Percentiles rank a stretch among this genome's conserved stretches.
phyloP scores from a whole-genome alignment of 2,113 vertebrate genomes.

The Speoplatyrhinus poulsoni region DNA sequence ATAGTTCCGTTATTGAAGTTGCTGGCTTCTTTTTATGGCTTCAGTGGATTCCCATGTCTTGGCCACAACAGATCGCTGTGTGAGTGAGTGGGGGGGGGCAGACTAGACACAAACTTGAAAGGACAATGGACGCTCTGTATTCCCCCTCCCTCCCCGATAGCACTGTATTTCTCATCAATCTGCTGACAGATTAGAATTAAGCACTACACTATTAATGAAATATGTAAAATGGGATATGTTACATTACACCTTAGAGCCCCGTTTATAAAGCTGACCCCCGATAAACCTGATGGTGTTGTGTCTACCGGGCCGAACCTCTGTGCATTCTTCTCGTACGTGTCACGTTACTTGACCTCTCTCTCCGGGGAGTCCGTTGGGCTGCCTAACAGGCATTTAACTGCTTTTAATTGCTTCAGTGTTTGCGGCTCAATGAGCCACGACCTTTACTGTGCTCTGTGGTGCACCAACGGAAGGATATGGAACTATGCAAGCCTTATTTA shows the following conservation, averaged over 20 bases:
- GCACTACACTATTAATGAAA: neutral
- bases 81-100: slow-evolving; percentile 37
- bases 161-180: neutral
- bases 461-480: slow-evolving; percentile 30
- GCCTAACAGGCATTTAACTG: slow-evolving; percentile 52
- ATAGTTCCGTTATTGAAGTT: slow-evolving; percentile 62
- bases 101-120: slow-evolving; percentile 26
- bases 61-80: slow-evolving; percentile 40
- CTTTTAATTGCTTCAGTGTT: slow-evolving; percentile 50
- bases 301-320: slow-evolving; percentile 13
- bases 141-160: neutral
- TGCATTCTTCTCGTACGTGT: slow-evolving; percentile 31
- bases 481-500: slow-evolving; percentile 25
- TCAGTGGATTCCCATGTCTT: slow-evolving; percentile 32
- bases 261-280: neutral
- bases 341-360: slow-evolving; percentile 36
- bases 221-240: no score
- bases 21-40: slow-evolving; percentile 45
- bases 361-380: slow-evolving; percentile 25
- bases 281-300: slow-evolving; percentile 24
- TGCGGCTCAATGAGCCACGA: slow-evolving; percentile 46
- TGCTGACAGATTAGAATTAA: neutral
- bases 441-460: slow-evolving; percentile 11
- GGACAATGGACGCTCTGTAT: slow-evolving; percentile 32
- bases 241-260: no score